Evolutionary conservation across 2,888 invertebrate genomes (phyloP).

Genomic region (Nezara viridula): DNA sequence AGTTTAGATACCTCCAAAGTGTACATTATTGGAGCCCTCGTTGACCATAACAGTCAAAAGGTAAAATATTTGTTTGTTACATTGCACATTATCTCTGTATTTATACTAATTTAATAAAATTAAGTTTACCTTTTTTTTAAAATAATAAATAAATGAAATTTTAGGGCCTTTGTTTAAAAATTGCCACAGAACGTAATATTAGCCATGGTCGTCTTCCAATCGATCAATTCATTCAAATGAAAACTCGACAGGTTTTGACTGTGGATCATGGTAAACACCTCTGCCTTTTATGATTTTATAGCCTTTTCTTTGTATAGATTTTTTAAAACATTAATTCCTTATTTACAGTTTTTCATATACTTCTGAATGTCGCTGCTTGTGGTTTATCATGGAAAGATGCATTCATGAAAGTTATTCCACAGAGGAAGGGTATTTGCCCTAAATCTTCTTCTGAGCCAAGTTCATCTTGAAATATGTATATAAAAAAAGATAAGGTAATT

Average conservation of each 20-base stretch:
- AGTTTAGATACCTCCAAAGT: slow-evolving; percentile 81
- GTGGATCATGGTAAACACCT: slow-evolving; percentile 89
- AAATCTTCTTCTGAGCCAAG: slow-evolving; percentile 56
- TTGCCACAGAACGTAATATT: slow-evolving; percentile 84
- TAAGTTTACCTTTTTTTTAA: slow-evolving; percentile 32
- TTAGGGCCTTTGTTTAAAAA: slow-evolving; percentile 86
- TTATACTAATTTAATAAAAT: neutral
- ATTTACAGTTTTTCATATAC: slow-evolving; percentile 85
- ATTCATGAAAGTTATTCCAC: slow-evolving; percentile 82
- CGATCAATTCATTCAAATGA: slow-evolving; percentile 90
- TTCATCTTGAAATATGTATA: neutral
- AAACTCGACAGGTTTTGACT: slow-evolving; percentile 92
- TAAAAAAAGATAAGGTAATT: neutral
- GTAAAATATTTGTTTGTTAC: slow-evolving; percentile 69
- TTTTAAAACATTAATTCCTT: slow-evolving; percentile 59
- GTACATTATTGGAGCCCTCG: slow-evolving; percentile 96
- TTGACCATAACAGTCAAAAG: slow-evolving; percentile 97
- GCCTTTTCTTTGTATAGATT: neutral
- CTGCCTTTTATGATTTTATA: neutral
- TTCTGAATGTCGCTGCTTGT: slow-evolving; percentile 79
- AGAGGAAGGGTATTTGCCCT: slow-evolving; percentile 78
- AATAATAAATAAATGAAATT: slow-evolving; percentile 55
- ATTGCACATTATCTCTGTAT: neutral
- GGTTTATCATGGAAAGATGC: slow-evolving; percentile 85
- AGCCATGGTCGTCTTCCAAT: slow-evolving; percentile 90